Percentiles rank a stretch among this genome's conserved stretches.
Conservation (phyloP, 2,113 vertebrate genomes). For the Nanorana parkeri region DNA sequence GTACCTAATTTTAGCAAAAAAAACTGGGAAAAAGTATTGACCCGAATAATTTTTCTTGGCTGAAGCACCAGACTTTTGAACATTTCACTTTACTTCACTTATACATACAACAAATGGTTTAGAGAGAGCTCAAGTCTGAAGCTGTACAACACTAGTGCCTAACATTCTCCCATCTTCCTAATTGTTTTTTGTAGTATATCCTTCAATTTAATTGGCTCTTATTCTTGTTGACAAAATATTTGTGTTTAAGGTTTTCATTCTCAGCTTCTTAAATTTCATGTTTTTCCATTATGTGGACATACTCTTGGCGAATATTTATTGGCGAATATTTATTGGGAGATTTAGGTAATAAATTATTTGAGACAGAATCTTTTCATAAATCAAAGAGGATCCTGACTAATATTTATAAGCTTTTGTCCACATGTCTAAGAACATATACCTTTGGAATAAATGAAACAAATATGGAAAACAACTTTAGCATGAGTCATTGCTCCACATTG, state of each 20-base stretch:
- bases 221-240: constrained; percentile 17
- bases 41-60: too few species aligned
- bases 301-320: constrained; percentile 8
- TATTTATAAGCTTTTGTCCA: background rate
- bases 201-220: constrained; percentile 1
- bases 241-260: background rate
- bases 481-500: background rate
- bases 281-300: background rate
- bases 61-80: too few species aligned
- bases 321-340: background rate
- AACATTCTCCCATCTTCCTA: too few species aligned
- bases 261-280: constrained; percentile 44
- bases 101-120: too few species aligned
- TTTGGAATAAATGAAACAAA: background rate
- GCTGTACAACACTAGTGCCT: too few species aligned
- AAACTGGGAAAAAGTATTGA: too few species aligned
- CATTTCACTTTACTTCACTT: too few species aligned
- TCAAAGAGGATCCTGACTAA: background rate
- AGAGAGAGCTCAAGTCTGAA: too few species aligned
- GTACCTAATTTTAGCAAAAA: too few species aligned
- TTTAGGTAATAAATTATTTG: background rate
- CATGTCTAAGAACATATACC: background rate
- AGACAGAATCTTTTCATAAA: constrained; percentile 17
- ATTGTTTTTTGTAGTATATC: background rate
- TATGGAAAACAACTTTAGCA: background rate